These are phyloP conservation scores for Idaea biselata DNA, from an alignment of 2,888 invertebrate genomes.

Conservation along the genomic window DNA sequence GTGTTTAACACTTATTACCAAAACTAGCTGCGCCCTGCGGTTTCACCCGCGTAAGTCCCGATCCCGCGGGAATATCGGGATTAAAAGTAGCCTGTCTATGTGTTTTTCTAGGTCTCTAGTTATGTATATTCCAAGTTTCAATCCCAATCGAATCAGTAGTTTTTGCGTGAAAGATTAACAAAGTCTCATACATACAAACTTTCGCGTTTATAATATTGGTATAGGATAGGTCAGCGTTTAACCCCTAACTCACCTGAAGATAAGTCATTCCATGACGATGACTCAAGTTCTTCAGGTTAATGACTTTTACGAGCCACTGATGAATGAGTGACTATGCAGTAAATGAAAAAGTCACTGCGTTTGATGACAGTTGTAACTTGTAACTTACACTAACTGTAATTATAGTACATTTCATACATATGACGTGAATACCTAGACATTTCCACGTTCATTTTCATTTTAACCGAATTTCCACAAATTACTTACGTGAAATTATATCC, in stretches of 20 bases:
- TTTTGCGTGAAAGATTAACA: no score
- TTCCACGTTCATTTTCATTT: not conserved
- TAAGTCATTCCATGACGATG: not conserved
- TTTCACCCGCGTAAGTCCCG: no score
- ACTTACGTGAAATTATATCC: not conserved
- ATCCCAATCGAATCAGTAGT: no score
- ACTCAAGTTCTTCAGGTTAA: not conserved
- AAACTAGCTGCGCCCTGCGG: no score
- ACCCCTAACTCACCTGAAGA: not conserved
- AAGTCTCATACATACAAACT: no score
- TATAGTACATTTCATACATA: not conserved
- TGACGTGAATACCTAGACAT: not conserved
- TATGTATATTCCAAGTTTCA: no score
- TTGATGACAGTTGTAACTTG: not conserved
- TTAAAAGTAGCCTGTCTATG: no score
- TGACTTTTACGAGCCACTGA: not conserved
- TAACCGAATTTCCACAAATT: not conserved
- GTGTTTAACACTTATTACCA: no score
- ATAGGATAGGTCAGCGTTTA: not conserved
- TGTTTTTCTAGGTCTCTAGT: no score
- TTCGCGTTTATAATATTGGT: no score
- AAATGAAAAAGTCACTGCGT: not conserved
- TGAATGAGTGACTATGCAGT: not conserved
- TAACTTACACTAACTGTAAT: not conserved
- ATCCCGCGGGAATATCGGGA: no score